phyloP scores from a whole-genome alignment of 2,888 invertebrate genomes.

The Anarsia innoxiella region DNA sequence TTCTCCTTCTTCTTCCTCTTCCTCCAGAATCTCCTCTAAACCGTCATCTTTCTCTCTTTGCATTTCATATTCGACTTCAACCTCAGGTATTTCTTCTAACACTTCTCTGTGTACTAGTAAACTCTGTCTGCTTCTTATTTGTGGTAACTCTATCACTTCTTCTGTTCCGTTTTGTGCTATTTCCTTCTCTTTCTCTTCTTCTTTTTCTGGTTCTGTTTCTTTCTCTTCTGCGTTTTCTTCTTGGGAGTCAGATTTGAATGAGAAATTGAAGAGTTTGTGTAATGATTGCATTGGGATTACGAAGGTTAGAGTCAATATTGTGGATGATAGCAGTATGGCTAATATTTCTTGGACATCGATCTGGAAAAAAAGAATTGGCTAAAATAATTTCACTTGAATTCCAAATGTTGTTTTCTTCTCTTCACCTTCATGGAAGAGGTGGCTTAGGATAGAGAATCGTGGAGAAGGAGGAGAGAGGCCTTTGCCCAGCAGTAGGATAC shows the following conservation, averaged over 20 bases:
- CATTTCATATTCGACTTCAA: conserved; percentile 56
- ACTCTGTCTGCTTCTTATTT: conserved; percentile 35
- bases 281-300: conserved; percentile 79
- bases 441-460: no score
- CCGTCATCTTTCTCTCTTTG: conserved; percentile 50
- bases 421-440: no score
- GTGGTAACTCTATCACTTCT: conserved; percentile 27
- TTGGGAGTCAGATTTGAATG: conserved; percentile 23
- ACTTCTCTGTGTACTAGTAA: conserved; percentile 61
- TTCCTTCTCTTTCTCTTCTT: conserved; percentile 14
- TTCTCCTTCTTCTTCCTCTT: conserved; percentile 52
- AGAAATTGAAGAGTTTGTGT: conserved; percentile 42
- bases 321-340: conserved; percentile 67
- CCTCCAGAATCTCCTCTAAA: conserved; percentile 61
- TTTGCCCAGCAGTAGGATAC: no score
- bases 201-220: conserved; percentile 22
- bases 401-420: no score
- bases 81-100: conserved; percentile 64
- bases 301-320: conserved; percentile 76
- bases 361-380: conserved; percentile 41
- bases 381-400: conserved; percentile 14
- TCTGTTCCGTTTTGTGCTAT: no score
- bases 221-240: conserved; percentile 20
- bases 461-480: no score
- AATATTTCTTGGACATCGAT: conserved; percentile 73